A percentile compares a stretch with the other conserved stretches of the same genome.
These are phyloP conservation scores for Epizoanthus ramosus DNA, from an alignment of 92 coral and sea anemone genomes.

Conservation along the genomic window DNA sequence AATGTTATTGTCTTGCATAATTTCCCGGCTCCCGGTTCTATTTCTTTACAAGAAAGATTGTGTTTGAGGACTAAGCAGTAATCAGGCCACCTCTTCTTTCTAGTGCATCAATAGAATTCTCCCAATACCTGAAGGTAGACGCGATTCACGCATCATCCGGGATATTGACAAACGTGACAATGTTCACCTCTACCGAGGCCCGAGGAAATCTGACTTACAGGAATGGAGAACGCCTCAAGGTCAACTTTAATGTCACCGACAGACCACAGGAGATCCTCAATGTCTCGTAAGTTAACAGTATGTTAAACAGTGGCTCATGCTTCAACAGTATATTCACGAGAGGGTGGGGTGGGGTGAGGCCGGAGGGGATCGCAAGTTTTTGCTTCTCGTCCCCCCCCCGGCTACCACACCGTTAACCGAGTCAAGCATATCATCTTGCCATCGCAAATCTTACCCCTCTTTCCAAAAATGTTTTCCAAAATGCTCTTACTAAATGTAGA, in stretches of 20 bases:
- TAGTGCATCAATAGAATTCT: slow-evolving; percentile 59
- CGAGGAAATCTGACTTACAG: slow-evolving; percentile 70
- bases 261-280: slow-evolving; percentile 73
- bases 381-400: too few relatives aligned
- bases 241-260: slow-evolving; percentile 59
- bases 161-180: slow-evolving; percentile 49
- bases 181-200: slow-evolving; percentile 67
- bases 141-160: slow-evolving; percentile 68
- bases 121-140: slow-evolving; percentile 58
- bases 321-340: too few relatives aligned
- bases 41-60: too few relatives aligned
- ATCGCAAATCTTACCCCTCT: too few relatives aligned
- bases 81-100: neutral
- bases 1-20: too few relatives aligned
- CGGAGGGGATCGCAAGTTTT: too few relatives aligned
- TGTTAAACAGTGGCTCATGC: neutral
- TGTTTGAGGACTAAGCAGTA: neutral
- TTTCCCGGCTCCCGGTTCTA: too few relatives aligned
- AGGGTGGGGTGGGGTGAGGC: too few relatives aligned
- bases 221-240: slow-evolving; percentile 42
- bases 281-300: slow-evolving; percentile 58
- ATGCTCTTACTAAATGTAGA: too few relatives aligned
- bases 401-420: too few relatives aligned
- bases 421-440: too few relatives aligned
- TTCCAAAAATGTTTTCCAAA: too few relatives aligned